Evolutionary conservation across 1,140 invertebrate species (phyloP), one percentile per base, ranked within the genome.

Genomic region (Drosophila orosa): DNA sequence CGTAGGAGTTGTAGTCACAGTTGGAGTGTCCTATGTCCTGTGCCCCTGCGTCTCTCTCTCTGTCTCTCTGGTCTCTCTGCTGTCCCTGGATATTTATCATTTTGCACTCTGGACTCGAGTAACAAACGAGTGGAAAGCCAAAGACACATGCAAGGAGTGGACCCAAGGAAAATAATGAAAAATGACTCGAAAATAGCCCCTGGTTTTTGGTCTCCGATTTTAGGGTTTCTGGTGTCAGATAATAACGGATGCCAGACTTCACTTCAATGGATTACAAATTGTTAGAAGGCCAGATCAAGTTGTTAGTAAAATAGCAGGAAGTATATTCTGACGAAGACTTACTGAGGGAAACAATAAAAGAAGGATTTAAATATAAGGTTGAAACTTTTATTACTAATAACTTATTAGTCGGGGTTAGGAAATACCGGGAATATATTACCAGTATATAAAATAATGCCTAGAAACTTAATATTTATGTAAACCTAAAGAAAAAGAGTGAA

Each of bases 31-130:
- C 74, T 69, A 48, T 79, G 42, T 56, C 56, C 35, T 39, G 25
- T 17, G 8, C 42, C 33, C 25, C 12, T 31, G 47, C 15, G 27
- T 22, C 29, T 9, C 45, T 27, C 44, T 15, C 37, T 15, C 39
- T 12, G 13, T 15, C 33, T 35, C 4, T 37, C n/a, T n/a, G n/a
- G 27, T 27, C 22, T 7, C 48, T 19, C 17, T 19, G 17, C 27
- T 52, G 29, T 13, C 72, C 40, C 50, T 58, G 67, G 27, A 67
- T 79, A 87, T 86, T 86, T 87, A 86, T 87, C 83, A 86, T 85
- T 86, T 79, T 61, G 55, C 83, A 83, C 83, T 87, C 78, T 71
- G 31, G 31, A 12, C 48, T 69, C 31, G 48, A 71, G 65, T 71
- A 50, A 71, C 65, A 71, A 71, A 69, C 67, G 67, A 71, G 67